Evolutionary conservation across 2,888 invertebrate species (phyloP).

Genomic region (Mesoligia furuncula): DNA sequence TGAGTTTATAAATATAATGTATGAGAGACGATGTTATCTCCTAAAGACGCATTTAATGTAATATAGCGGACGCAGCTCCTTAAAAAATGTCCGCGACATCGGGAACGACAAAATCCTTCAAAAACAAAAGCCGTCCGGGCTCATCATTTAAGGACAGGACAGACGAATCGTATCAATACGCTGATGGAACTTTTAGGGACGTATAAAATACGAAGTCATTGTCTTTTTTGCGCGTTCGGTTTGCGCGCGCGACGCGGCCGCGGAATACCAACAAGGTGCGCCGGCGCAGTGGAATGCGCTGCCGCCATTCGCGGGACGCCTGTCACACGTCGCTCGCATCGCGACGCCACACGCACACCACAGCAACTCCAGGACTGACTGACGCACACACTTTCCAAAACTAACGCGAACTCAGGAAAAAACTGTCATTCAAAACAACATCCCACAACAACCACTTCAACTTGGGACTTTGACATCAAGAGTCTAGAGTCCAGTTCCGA

Average conservation of each 20-base stretch:
- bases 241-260: constrained; percentile 79
- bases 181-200: constrained; percentile 87
- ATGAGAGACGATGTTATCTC: constrained; percentile 59
- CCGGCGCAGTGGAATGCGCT: constrained; percentile 72
- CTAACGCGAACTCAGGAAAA: constrained; percentile 63
- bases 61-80: constrained; percentile 50
- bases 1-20: constrained; percentile 40
- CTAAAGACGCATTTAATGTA: constrained; percentile 62
- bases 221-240: constrained; percentile 86
- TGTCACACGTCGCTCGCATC: constrained; percentile 67
- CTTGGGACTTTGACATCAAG: constrained; percentile 16
- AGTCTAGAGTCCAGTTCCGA: constrained; percentile 29
- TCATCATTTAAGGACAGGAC: constrained; percentile 79
- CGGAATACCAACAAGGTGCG: constrained; percentile 86
- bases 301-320: constrained; percentile 64
- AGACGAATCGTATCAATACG: constrained; percentile 81
- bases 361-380: constrained; percentile 52
- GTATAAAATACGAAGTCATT: constrained; percentile 87
- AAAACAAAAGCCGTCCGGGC: constrained; percentile 73
- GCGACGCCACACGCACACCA: constrained; percentile 51
- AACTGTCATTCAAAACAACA: constrained; percentile 67
- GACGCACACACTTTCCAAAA: constrained; percentile 69
- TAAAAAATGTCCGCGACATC: constrained; percentile 71
- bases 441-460: constrained; percentile 3
- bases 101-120: constrained; percentile 74